These are phyloP conservation scores for Orycteropus afer DNA, from an alignment of 2,113 vertebrate genomes.

Conservation along the genomic window DNA sequence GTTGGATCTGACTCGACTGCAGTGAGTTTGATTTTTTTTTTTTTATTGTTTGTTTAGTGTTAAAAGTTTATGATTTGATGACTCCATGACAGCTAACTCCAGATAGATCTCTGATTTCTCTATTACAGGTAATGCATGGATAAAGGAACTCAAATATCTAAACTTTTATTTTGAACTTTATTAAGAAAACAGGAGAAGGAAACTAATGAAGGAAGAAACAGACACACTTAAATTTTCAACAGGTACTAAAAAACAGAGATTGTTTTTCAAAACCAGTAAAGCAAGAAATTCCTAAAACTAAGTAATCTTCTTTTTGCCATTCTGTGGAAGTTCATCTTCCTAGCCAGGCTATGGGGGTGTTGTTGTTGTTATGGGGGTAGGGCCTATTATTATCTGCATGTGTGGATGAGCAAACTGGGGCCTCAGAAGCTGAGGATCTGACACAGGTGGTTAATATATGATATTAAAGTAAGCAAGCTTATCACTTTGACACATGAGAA, in stretches of 20 bases:
- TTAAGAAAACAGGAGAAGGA: conserved; percentile 9
- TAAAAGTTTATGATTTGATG: background rate
- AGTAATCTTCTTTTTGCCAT: background rate
- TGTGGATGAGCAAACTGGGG: background rate
- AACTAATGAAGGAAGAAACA: background rate
- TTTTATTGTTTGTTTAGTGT: too few relatives aligned
- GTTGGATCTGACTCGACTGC: too few relatives aligned
- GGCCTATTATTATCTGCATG: background rate
- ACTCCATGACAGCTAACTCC: too few relatives aligned
- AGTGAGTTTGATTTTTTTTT: too few relatives aligned
- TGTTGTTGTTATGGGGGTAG: too few relatives aligned
- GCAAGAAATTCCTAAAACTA: background rate
- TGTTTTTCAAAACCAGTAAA: conserved; percentile 41
- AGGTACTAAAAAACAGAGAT: background rate
- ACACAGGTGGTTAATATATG: background rate
- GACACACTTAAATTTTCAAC: background rate
- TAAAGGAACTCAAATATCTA: background rate
- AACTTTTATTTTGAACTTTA: background rate
- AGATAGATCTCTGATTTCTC: conserved; percentile 35
- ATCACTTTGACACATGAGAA: background rate
- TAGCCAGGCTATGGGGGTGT: background rate
- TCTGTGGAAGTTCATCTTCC: background rate
- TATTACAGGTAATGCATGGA: background rate
- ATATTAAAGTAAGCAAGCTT: background rate
- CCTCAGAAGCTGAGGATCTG: background rate